Evolutionary conservation across 2,888 invertebrate species (phyloP).

Genomic region (Eucriotettix oculatus): DNA sequence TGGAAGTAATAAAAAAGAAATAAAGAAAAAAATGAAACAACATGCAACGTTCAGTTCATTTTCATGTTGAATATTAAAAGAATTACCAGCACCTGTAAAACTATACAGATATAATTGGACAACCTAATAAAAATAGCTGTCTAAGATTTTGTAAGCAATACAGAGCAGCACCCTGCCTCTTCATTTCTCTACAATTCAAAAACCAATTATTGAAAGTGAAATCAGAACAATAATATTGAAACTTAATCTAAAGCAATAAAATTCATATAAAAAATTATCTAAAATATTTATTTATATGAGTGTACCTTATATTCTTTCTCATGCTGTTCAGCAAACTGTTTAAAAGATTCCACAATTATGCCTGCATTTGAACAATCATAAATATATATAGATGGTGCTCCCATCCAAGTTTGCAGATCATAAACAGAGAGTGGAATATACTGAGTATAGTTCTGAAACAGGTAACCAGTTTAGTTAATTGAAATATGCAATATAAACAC

Average conservation of each 20-base stretch:
- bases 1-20: no score
- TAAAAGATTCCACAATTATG: conserved; percentile 81
- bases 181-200: no score
- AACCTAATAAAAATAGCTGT: no score
- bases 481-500: not conserved
- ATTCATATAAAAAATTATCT: not conserved
- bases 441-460: conserved; percentile 79
- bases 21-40: no score
- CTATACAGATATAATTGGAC: no score
- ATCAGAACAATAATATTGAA: not conserved
- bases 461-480: conserved; percentile 6
- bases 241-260: not conserved
- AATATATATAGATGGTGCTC: conserved; percentile 95
- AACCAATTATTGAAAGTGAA: not conserved
- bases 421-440: conserved; percentile 98
- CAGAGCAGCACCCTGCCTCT: no score
- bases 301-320: conserved; percentile 58
- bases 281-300: conserved; percentile 5
- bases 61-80: no score
- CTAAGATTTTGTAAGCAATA: no score
- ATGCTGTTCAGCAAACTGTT: conserved; percentile 79
- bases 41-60: no score
- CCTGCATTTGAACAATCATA: conserved; percentile 99
- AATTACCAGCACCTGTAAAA: no score
- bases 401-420: conserved; percentile 99